phyloP scores from a whole-genome alignment of 2,113 vertebrate genomes.

The Dasypus novemcinctus region DNA sequence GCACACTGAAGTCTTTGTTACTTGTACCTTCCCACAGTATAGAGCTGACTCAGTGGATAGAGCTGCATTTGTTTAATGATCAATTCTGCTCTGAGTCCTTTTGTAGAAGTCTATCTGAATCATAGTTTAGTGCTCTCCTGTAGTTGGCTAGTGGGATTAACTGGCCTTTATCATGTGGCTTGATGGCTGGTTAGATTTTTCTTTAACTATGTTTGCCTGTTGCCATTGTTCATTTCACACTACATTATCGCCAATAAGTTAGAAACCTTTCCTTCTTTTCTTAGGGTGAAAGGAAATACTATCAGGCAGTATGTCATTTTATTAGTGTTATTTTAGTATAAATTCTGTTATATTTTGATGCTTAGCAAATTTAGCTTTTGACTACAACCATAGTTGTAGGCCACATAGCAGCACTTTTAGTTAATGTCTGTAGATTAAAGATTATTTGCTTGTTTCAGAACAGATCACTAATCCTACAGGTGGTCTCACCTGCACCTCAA shows the following conservation, averaged over 20 bases:
- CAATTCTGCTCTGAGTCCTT: background rate
- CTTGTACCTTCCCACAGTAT: background rate
- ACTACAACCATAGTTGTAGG: background rate
- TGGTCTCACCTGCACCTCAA: background rate
- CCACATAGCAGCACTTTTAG: background rate
- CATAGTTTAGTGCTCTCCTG: background rate
- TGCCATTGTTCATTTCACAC: background rate
- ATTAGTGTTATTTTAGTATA: background rate
- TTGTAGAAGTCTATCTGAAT: background rate
- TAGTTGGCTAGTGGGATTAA: background rate
- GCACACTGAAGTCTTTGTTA: background rate
- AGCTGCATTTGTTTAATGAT: conserved; percentile 16
- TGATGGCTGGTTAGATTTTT: background rate
- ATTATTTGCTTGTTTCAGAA: background rate
- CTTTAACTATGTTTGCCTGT: background rate
- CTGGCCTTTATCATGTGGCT: conserved; percentile 17
- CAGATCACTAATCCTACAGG: background rate
- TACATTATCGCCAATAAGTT: conserved; percentile 2
- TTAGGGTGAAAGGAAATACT: conserved; percentile 3
- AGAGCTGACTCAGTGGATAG: background rate
- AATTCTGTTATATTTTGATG: background rate
- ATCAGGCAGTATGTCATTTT: background rate
- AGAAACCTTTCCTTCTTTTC: background rate
- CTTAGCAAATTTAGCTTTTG: background rate
- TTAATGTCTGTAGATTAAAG: conserved; percentile 30